phyloP scores from a whole-genome alignment of 1,140 invertebrate genomes.

The Bilobella aurantiaca region DNA sequence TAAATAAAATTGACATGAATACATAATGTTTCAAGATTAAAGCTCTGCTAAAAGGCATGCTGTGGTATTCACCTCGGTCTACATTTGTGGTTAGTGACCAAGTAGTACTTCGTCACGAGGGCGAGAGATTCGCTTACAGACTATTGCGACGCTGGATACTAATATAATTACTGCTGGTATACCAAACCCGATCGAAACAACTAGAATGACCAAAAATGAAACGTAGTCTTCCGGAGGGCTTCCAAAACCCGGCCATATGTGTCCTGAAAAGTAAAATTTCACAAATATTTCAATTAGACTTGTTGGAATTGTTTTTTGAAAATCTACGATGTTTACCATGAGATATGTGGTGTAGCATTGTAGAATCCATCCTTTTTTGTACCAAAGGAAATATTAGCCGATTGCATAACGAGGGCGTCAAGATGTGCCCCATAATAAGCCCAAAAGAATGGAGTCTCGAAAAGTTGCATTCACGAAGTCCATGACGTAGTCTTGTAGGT shows the following conservation, averaged over 20 bases:
- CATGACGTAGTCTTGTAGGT: background rate
- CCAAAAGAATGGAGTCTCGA: conserved; percentile 13
- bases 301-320: background rate
- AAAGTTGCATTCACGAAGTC: too few relatives aligned
- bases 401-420: conserved; percentile 14
- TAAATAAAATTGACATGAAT: too few relatives aligned
- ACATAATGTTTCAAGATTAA: too few relatives aligned
- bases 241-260: conserved; percentile 27
- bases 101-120: conserved; percentile 29
- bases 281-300: background rate
- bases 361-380: conserved; percentile 29
- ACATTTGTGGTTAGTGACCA: conserved; percentile 16
- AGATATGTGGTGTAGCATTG: conserved; percentile 22
- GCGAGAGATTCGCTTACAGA: conserved; percentile 12
- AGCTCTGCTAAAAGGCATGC: too few relatives aligned
- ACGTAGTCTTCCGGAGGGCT: conserved; percentile 23
- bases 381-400: conserved; percentile 30
- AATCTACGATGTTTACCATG: conserved; percentile 16
- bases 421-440: conserved; percentile 19
- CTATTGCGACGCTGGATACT: conserved; percentile 15
- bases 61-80: too few relatives aligned
- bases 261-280: conserved; percentile 21
- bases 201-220: conserved; percentile 24
- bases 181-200: conserved; percentile 28
- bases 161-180: conserved; percentile 30